Conservation (phyloP, 2,797 vertebrate genomes). For the Crocodylus rhombifer region DNA sequence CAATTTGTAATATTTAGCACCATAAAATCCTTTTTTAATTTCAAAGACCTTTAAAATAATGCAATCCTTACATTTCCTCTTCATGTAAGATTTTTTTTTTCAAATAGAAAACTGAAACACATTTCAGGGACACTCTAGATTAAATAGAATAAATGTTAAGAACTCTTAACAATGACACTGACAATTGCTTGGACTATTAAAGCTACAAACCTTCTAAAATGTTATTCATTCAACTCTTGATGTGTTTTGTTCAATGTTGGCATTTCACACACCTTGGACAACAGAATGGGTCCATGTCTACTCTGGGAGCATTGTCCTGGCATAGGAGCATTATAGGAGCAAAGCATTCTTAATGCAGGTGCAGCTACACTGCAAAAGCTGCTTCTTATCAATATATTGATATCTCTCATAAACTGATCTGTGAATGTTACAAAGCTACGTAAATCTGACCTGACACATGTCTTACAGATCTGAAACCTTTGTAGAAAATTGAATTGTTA, state of each 20-base stretch:
- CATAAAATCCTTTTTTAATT: neutral
- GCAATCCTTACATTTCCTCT: neutral
- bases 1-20: neutral
- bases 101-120: neutral
- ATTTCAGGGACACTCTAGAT: neutral
- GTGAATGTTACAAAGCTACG: neutral
- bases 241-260: neutral
- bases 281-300: neutral
- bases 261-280: neutral
- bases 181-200: neutral
- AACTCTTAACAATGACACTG: neutral
- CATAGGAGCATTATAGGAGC: neutral
- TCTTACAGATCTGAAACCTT: fast-evolving
- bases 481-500: neutral
- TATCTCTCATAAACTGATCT: too few relatives aligned
- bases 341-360: neutral
- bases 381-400: too few relatives aligned
- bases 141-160: neutral
- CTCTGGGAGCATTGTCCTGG: neutral
- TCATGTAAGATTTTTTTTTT: neutral
- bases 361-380: neutral
- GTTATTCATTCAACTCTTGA: neutral
- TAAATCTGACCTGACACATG: neutral
- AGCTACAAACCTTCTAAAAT: neutral
- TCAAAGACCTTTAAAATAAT: neutral